Conservation (phyloP, 2,888 invertebrate species). For the Nowickia ferox region DNA sequence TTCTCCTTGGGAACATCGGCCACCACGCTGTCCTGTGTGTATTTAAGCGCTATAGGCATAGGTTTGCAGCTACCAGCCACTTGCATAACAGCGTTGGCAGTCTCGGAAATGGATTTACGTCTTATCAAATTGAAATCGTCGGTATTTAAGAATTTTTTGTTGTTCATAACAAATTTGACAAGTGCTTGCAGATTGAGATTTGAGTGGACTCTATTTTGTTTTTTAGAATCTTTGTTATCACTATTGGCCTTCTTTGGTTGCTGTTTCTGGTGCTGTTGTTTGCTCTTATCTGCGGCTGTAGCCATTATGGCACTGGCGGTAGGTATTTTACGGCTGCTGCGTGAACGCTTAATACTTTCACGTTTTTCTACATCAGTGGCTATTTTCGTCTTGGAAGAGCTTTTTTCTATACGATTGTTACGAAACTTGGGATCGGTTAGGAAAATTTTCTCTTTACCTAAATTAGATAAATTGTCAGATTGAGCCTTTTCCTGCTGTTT, state of each 20-base stretch:
- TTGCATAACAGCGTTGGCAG: constrained; percentile 76
- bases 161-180: constrained; percentile 79
- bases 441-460: constrained; percentile 79
- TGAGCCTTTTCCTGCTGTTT: constrained; percentile 48
- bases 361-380: constrained; percentile 76
- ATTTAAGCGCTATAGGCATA: constrained; percentile 76
- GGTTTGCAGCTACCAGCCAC: constrained; percentile 76
- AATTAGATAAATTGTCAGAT: constrained; percentile 70
- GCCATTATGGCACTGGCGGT: constrained; percentile 73
- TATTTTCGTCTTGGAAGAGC: constrained; percentile 80
- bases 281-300: constrained; percentile 52
- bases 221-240: constrained; percentile 70
- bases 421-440: constrained; percentile 81
- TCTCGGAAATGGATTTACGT: constrained; percentile 78
- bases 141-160: constrained; percentile 77
- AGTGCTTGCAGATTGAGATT: constrained; percentile 80
- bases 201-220: constrained; percentile 74
- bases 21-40: constrained; percentile 73
- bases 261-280: constrained; percentile 43
- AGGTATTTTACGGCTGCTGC: constrained; percentile 77
- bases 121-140: constrained; percentile 80
- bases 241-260: constrained; percentile 67
- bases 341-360: constrained; percentile 76
- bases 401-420: constrained; percentile 81
- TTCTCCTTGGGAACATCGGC: constrained; percentile 75